Base-by-base conservation (phyloP, 30 jellyfish, hydroid and myxozoan genomes). In the Cassiopea andromeda region DNA sequence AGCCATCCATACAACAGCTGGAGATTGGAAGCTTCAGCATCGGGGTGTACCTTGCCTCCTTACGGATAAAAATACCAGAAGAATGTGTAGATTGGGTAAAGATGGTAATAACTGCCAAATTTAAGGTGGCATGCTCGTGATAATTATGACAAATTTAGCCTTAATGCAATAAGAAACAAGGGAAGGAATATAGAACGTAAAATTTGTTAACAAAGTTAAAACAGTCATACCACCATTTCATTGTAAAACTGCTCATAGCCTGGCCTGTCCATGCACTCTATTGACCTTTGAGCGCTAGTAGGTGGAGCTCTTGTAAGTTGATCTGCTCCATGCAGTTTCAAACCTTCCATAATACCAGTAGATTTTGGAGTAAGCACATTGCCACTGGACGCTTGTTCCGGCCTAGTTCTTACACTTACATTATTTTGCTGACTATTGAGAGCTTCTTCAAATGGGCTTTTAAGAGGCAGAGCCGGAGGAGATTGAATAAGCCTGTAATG, bases 391-490 rank as follows among this genome's bases (percentile, higher is more conserved):
- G 14, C 7, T 27, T 13, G 73, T 27, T 4, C 73, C 43, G 73
- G 43, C 19, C 43, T 27, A 27, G 7, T 61, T 13, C 73, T 61
- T 70, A 1, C 79, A 70, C 38, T 43, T 4, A 16, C 75, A 1
- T n/a, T 16, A 66, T 15, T 27, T 15, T 75, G 64, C 10, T 47
- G 58, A 12, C 19, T 70, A 18, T 80, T 80, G 7, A 82, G 75
- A 4, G 49, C 19, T 19, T 82, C 83, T 54, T 85, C 87, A 48
- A 85, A 85, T 2, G 93, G 93, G 73, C 87, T 85, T 19, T 49
- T 59, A 7, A 85, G 58, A 17, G 81, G 72, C 58, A 83, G 75
- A 9, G 87, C 93, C 44, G 93, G 87, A 8, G 74, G n/a, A 60
- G 48, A n/a, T 43, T 85, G 93, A 0, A 83, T 17, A 60, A 73